Evolutionary conservation across 2,888 invertebrate genomes (phyloP), one percentile per base, ranked within the genome.

Genomic region (Ypsolopha sequella): DNA sequence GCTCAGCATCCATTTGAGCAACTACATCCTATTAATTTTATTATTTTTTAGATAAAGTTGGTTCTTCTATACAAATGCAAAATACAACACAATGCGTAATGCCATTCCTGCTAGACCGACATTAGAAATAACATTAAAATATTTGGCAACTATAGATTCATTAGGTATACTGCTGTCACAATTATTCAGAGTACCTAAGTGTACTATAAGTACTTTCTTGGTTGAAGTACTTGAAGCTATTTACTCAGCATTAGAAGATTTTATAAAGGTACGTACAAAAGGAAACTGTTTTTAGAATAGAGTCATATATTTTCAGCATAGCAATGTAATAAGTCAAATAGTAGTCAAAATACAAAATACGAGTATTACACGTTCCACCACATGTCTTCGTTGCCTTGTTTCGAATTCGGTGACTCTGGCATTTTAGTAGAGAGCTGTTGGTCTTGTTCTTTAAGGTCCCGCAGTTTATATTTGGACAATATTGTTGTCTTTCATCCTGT

Each of bases 151-250:
- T 41, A 47, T 46, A 41, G 47, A 51, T 51, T 51, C 51, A 36
- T 41, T 44, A 10, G 33, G 36, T 36, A 47, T 47, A 9, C 39
- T n/a, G n/a, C n/a, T 41, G 36, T 47, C 51, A 46, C 38, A 51
- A 47, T 51, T 51, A 51, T 47, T 51, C 35, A 51, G 51, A 51
- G 51, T 51, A 51, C 51, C 51, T 41, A 51, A 51, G 35, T 51
- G 51, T 47, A 46, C 51, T 36, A 47, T 47, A 39, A 51, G 51
- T 36, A 38, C 38, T 34, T 51, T 46, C 36, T 47, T 51, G 38
- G 36, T 47, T 34, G 46, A 43, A 14, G 43, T 43, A 8, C 24
- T 43, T 39, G 39, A 39, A 39, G 39, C 39, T 39, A 39, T 39
- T 39, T 39, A 39, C 39, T 39, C 39, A 10, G 39, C 39, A 39